Evolutionary conservation across 2,113 vertebrate species (phyloP).

Genomic region (Nothobranchius kuhntae): DNA sequence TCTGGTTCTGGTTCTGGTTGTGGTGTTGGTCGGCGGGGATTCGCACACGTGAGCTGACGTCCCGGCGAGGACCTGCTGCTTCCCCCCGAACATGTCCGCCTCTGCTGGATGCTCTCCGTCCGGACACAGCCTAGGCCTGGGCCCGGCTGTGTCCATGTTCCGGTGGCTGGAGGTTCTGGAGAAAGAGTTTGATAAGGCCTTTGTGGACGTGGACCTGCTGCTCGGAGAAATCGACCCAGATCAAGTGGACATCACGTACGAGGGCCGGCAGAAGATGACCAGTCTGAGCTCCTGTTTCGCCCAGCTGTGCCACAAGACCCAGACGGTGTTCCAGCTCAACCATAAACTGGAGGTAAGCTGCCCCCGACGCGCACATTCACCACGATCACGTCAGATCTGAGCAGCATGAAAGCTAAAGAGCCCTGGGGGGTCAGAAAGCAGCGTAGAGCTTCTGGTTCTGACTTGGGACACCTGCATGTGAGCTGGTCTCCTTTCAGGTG

Average conservation of each 20-base stretch:
- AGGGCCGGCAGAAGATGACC: conserved; percentile 99
- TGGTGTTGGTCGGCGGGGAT: no score
- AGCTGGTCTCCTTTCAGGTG: no score
- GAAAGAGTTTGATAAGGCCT: conserved; percentile 98
- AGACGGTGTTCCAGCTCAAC: conserved; percentile 97
- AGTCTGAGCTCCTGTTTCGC: conserved; percentile 97
- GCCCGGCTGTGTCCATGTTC: conserved; percentile 91
- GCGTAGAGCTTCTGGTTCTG: no score
- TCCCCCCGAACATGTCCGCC: conserved; percentile 63
- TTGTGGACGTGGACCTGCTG: conserved; percentile 96
- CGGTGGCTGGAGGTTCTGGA: conserved; percentile 97
- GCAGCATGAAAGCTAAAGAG: no score
- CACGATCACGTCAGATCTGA: no score
- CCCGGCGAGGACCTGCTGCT: no score
- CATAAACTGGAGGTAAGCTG: conserved; percentile 89
- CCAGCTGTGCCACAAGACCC: conserved; percentile 97
- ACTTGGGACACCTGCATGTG: no score
- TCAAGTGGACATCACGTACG: conserved; percentile 97
- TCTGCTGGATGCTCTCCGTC: conserved; percentile 79
- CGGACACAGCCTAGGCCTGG: conserved; percentile 76
- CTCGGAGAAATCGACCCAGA: conserved; percentile 97
- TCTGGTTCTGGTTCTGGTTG: no score
- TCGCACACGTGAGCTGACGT: no score
- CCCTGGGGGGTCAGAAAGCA: no score
- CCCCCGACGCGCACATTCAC: no score